Evolutionary conservation across 1,140 invertebrate genomes (phyloP).

Genomic region (Chrysomallon squamiferum): DNA sequence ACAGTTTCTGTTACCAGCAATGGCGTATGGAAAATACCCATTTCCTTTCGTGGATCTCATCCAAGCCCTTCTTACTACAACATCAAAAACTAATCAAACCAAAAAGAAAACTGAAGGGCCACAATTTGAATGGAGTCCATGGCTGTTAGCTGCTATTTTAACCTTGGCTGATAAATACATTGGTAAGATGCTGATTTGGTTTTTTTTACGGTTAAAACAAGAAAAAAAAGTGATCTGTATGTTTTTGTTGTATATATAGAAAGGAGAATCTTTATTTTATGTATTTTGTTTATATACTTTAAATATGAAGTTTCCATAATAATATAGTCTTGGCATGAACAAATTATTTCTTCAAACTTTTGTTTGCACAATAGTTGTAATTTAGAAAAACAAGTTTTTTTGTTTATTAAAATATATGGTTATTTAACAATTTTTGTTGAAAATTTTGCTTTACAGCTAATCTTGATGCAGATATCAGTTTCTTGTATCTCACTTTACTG

Average conservation of each 20-base stretch:
- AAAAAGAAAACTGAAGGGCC: not conserved
- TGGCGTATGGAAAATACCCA: constrained; percentile 55
- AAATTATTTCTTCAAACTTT: too few species aligned
- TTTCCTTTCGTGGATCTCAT: constrained; percentile 60
- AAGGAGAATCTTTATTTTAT: not conserved
- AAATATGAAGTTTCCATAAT: too few species aligned
- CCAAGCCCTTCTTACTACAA: constrained; percentile 41
- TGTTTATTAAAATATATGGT: too few species aligned
- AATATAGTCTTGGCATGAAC: too few species aligned
- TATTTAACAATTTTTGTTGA: too few species aligned
- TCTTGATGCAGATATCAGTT: constrained; percentile 10
- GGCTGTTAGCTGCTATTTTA: constrained; percentile 56
- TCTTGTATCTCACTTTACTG: constrained; percentile 26
- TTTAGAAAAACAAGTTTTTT: too few species aligned
- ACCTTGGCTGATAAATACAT: constrained; percentile 50
- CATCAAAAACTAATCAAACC: constrained; percentile 9
- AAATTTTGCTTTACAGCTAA: constrained; percentile 6
- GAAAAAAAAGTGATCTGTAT: not conserved
- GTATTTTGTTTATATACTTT: too few species aligned
- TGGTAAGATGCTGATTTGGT: constrained; percentile 29
- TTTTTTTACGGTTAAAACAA: too few species aligned
- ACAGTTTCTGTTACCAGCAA: constrained; percentile 59
- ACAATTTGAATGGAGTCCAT: constrained; percentile 27
- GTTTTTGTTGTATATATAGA: not conserved
- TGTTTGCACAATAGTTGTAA: too few species aligned